Conservation (phyloP, 1,140 invertebrate species). For the Dendroctonus ponderosae region DNA sequence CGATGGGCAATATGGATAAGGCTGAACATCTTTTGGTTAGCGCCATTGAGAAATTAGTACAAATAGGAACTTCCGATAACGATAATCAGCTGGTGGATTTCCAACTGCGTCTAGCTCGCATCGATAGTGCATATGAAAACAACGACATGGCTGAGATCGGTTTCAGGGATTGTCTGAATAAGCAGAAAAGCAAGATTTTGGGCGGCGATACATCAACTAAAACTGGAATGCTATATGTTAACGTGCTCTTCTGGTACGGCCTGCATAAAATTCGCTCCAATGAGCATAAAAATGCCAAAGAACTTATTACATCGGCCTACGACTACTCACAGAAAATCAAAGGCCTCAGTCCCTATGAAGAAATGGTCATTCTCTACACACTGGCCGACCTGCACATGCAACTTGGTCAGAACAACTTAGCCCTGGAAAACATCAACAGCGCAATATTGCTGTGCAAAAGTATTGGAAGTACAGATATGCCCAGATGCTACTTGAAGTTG, state of each 20-base stretch:
- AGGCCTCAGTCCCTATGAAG: constrained; percentile 46
- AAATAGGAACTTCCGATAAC: constrained; percentile 37
- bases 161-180: constrained; percentile 46
- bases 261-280: constrained; percentile 44
- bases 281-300: constrained; percentile 42
- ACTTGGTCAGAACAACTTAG: constrained; percentile 43
- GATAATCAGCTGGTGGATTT: constrained; percentile 47
- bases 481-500: constrained; percentile 46
- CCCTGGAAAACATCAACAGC: constrained; percentile 45
- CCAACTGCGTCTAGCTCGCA: constrained; percentile 46
- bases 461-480: constrained; percentile 46
- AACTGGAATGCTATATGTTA: constrained; percentile 48
- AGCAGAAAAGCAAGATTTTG: constrained; percentile 45
- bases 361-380: constrained; percentile 48
- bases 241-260: constrained; percentile 49
- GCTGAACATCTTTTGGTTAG: constrained; percentile 45
- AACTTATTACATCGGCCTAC: constrained; percentile 44
- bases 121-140: constrained; percentile 45
- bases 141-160: constrained; percentile 46
- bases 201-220: constrained; percentile 43
- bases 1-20: constrained; percentile 44
- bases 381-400: constrained; percentile 46
- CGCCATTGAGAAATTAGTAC: constrained; percentile 37
- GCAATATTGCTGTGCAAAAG: constrained; percentile 46
- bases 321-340: constrained; percentile 46